Evolutionary conservation across 2,113 vertebrate genomes (phyloP).

Genomic region (Thunnus thynnus): DNA sequence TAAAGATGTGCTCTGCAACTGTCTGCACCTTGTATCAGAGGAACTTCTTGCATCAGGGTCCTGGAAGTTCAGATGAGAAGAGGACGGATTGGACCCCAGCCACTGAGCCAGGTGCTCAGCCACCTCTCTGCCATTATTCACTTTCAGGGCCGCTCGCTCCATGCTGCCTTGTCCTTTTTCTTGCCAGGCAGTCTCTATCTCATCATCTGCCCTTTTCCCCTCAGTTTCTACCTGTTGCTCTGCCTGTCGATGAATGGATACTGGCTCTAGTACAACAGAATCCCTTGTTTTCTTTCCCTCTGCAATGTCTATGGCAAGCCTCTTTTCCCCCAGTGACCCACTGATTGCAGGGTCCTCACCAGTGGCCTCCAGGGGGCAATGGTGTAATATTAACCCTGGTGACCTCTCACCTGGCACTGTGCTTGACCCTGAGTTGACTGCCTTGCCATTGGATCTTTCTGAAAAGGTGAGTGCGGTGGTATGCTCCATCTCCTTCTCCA

Average conservation of each 20-base stretch:
- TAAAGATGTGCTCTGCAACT: conserved; percentile 72
- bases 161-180: conserved; percentile 1
- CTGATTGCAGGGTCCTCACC: background rate
- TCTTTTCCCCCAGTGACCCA: conserved; percentile 25
- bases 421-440: conserved; percentile 6
- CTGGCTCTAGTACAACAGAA: conserved; percentile 16
- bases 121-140: conserved; percentile 76
- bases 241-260: conserved; percentile 40
- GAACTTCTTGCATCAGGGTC: conserved; percentile 10
- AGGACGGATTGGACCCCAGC: conserved; percentile 84
- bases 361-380: conserved; percentile 8
- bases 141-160: background rate
- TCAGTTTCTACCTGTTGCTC: conserved; percentile 52
- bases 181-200: background rate
- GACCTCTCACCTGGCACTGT: conserved; percentile 26
- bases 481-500: conserved; percentile 23
- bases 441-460: background rate
- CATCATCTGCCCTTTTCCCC: conserved; percentile 74
- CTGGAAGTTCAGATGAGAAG: conserved; percentile 32
- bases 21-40: conserved; percentile 63
- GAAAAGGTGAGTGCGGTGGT: background rate
- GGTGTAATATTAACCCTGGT: conserved; percentile 38
- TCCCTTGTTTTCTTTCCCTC: conserved; percentile 19
- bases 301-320: conserved; percentile 13
- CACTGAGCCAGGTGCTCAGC: conserved; percentile 87